Percentiles rank a stretch among this genome's conserved stretches.
These are phyloP conservation scores for Microtus ochrogaster DNA, from an alignment of 2,113 vertebrate species.

Conservation along the genomic window DNA sequence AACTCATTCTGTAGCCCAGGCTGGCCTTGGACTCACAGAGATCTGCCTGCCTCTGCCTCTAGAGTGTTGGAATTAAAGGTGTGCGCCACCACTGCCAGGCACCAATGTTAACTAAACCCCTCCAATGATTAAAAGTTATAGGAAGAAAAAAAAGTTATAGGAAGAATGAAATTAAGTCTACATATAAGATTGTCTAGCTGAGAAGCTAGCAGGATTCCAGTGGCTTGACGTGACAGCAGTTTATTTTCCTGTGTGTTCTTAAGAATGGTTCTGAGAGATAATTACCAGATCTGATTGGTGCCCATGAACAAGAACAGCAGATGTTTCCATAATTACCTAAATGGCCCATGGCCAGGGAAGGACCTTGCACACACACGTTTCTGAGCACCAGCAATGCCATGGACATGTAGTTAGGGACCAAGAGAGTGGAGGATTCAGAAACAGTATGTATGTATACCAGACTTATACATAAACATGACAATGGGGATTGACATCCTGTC, in stretches of 20 bases:
- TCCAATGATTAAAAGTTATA: background rate
- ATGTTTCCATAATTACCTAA: background rate
- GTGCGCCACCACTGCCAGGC: background rate
- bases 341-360: background rate
- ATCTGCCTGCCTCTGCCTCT: background rate
- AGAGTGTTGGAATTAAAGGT: background rate
- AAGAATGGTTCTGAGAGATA: background rate
- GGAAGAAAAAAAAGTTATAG: background rate
- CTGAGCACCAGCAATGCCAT: background rate
- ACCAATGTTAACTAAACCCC: background rate
- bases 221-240: background rate
- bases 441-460: background rate
- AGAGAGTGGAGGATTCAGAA: background rate
- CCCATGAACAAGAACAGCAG: background rate
- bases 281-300: background rate
- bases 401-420: background rate
- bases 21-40: background rate
- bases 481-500: background rate
- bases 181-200: background rate
- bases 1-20: background rate
- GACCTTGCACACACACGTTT: background rate
- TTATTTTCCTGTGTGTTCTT: background rate
- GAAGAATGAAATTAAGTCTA: constrained; percentile 22
- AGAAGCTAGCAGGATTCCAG: background rate
- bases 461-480: background rate